These are phyloP conservation scores for Elgonia sp. DNA, from an alignment of 2,888 invertebrate species.

Conservation along the genomic window DNA sequence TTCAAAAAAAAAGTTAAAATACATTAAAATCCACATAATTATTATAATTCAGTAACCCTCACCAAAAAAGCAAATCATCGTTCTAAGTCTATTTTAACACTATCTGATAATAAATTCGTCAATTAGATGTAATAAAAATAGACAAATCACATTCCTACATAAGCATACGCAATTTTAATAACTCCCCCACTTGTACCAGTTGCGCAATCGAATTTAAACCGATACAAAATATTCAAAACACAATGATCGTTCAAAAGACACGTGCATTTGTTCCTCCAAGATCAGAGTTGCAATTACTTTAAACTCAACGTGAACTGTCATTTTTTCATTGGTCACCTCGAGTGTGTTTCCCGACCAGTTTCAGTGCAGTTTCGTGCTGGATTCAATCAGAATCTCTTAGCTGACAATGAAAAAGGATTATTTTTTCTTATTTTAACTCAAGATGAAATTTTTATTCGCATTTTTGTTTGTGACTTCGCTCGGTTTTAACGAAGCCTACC, in stretches of 20 bases:
- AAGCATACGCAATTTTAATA: too few relatives aligned
- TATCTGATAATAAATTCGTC: too few relatives aligned
- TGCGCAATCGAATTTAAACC: neutral
- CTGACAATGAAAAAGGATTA: neutral
- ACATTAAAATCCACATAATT: too few relatives aligned
- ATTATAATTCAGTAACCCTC: too few relatives aligned
- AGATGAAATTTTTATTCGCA: neutral
- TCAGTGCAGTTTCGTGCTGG: neutral
- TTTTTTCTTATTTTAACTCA: neutral
- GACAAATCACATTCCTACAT: too few relatives aligned
- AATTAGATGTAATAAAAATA: too few relatives aligned
- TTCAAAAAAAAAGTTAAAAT: too few relatives aligned
- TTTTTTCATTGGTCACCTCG: conserved; percentile 10
- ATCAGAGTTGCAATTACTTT: neutral
- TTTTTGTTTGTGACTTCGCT: neutral
- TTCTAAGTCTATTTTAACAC: too few relatives aligned
- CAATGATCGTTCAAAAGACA: conserved; percentile 5
- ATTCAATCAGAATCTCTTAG: neutral
- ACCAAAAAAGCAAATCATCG: too few relatives aligned
- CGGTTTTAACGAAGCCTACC: conserved; percentile 30
- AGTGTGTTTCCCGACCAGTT: neutral
- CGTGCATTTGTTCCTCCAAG: neutral
- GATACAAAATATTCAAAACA: conserved; percentile 10
- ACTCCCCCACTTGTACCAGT: neutral
- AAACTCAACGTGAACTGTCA: conserved; percentile 19